These are phyloP conservation scores for Campoplex nolae DNA, from an alignment of 2,888 invertebrate genomes.

Conservation along the genomic window DNA sequence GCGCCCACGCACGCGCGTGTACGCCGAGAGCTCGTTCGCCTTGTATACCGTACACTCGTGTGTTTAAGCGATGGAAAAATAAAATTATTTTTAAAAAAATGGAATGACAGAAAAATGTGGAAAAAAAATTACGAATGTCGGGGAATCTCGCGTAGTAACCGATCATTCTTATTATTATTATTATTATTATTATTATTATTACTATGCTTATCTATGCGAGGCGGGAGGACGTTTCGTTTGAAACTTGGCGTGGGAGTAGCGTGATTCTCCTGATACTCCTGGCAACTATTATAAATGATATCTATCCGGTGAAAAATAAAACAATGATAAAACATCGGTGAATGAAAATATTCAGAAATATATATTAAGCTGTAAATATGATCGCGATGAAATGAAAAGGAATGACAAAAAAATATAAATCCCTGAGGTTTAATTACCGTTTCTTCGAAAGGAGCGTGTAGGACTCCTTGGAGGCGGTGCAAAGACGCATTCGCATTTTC, in stretches of 20 bases:
- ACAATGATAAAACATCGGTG: slow-evolving; percentile 14
- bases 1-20: slow-evolving; percentile 15
- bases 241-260: slow-evolving; percentile 51
- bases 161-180: not conserved
- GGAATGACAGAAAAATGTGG: not conserved
- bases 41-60: not conserved
- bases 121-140: slow-evolving; percentile 7
- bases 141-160: not conserved
- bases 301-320: slow-evolving; percentile 22
- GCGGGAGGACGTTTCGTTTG: slow-evolving; percentile 31
- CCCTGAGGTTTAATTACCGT: slow-evolving; percentile 77
- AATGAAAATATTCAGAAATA: too few species aligned
- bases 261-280: slow-evolving; percentile 18
- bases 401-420: slow-evolving; percentile 12
- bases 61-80: slow-evolving; percentile 2
- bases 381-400: not conserved
- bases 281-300: not conserved
- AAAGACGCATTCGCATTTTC: slow-evolving; percentile 82
- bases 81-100: not conserved
- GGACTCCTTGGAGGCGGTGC: slow-evolving; percentile 83
- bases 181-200: not conserved
- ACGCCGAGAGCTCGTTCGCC: slow-evolving; percentile 9
- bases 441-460: slow-evolving; percentile 83
- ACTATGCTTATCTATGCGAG: not conserved
- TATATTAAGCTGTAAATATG: not conserved